Conservation (phyloP, 2,113 vertebrate genomes). For the Notechis scutatus region DNA sequence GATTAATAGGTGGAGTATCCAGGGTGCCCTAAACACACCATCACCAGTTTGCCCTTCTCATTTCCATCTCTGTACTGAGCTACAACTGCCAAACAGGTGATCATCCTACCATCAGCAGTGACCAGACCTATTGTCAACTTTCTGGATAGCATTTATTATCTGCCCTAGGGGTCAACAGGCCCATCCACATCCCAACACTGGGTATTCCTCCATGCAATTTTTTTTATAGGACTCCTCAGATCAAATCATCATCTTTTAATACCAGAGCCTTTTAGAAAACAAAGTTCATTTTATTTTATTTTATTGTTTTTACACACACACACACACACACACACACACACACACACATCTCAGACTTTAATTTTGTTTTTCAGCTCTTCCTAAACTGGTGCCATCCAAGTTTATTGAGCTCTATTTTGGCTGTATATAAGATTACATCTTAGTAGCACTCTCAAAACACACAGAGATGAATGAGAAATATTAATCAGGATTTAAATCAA, state of each 20-base stretch:
- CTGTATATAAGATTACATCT: not conserved
- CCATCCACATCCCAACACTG: not conserved
- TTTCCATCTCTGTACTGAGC: not conserved
- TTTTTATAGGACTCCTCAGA: not conserved
- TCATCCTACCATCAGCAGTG: not conserved
- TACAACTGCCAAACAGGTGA: not conserved
- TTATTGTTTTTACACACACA: not conserved
- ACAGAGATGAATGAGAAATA: not conserved
- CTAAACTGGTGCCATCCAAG: not conserved
- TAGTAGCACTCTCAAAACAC: not conserved
- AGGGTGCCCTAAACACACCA: not conserved
- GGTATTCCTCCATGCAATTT: not conserved
- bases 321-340: not conserved
- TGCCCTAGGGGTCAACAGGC: no score
- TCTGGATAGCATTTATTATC: not conserved
- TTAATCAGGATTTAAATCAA: not conserved
- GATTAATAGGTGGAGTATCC: not conserved
- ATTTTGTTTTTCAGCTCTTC: not conserved
- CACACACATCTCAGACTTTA: not conserved
- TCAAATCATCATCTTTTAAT: constrained; percentile 4
- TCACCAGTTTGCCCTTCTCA: not conserved
- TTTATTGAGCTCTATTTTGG: not conserved
- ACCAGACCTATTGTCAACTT: not conserved
- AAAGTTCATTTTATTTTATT: not conserved
- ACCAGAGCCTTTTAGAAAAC: not conserved